These are phyloP conservation scores for Chamaetylas fuelleborni DNA, from an alignment of 2,113 vertebrate species.

Conservation along the genomic window DNA sequence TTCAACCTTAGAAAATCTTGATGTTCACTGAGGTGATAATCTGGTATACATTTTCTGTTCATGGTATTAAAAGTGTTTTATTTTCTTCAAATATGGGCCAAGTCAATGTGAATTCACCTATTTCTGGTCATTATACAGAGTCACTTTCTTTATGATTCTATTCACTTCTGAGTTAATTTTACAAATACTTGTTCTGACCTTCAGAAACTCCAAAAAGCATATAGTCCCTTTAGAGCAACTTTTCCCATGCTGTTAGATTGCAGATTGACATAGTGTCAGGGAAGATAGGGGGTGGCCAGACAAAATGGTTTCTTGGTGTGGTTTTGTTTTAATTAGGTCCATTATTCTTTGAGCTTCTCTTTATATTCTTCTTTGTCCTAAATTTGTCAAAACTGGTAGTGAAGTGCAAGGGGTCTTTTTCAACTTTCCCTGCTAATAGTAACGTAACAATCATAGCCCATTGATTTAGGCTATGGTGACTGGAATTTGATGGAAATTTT, in stretches of 20 bases:
- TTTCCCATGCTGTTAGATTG: background rate
- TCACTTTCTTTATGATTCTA: background rate
- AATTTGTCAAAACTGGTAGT: background rate
- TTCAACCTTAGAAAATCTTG: background rate
- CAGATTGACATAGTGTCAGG: background rate
- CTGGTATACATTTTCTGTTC: background rate
- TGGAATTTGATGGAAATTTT: background rate
- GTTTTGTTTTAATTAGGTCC: background rate
- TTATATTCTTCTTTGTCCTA: background rate
- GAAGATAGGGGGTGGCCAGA: background rate
- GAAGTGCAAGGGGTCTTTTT: background rate
- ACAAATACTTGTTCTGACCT: background rate
- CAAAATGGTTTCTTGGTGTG: background rate
- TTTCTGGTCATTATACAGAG: background rate
- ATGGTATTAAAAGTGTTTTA: background rate
- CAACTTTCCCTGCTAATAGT: background rate
- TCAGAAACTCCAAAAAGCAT: background rate
- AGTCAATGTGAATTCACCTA: background rate
- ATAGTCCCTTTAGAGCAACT: background rate
- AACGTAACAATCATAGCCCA: fast-evolving
- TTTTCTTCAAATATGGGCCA: background rate
- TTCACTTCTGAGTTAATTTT: background rate
- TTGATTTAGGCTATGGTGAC: background rate
- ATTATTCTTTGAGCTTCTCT: background rate
- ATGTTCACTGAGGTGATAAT: background rate